Percentiles rank a stretch among this genome's conserved stretches.
Conservation (phyloP, 1,140 invertebrate species). For the Pseudomyrmex sp. region DNA sequence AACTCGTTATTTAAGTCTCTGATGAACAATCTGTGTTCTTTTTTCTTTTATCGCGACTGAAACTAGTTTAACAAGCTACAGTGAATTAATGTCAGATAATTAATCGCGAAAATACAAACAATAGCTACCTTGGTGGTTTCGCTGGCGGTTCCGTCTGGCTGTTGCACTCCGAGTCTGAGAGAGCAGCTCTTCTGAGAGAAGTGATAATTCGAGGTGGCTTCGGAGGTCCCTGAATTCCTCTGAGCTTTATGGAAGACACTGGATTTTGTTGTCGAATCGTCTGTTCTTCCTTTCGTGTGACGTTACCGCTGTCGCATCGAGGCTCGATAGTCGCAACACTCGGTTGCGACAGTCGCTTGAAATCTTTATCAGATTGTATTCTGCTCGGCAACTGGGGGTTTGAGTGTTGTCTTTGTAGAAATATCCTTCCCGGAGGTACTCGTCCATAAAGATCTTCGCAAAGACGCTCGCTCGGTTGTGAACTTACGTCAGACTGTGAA, state of each 20-base stretch:
- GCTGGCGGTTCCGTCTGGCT: slow-evolving; percentile 71
- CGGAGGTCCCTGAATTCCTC: slow-evolving; percentile 76
- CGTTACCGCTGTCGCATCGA: slow-evolving; percentile 14
- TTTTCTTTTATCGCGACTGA: not conserved
- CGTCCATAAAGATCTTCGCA: slow-evolving; percentile 59
- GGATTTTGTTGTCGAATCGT: slow-evolving; percentile 76
- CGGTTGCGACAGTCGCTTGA: slow-evolving; percentile 56
- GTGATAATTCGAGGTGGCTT: slow-evolving; percentile 82
- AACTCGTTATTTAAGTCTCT: slow-evolving; percentile 19
- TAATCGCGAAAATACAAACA: not conserved
- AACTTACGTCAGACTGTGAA: slow-evolving; percentile 64
- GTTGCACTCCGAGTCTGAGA: slow-evolving; percentile 74
- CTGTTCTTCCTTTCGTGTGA: slow-evolving; percentile 59
- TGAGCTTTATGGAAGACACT: slow-evolving; percentile 77
- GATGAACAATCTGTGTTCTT: not conserved
- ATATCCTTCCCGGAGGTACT: slow-evolving; percentile 10
- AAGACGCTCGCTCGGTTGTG: slow-evolving; percentile 44
- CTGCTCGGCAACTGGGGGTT: slow-evolving; percentile 79
- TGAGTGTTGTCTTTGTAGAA: slow-evolving; percentile 79
- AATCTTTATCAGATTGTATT: slow-evolving; percentile 53
- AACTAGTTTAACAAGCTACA: not conserved
- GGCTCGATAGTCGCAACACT: slow-evolving; percentile 28
- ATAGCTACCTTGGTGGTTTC: slow-evolving; percentile 77
- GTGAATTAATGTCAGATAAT: slow-evolving; percentile 7
- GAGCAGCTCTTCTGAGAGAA: slow-evolving; percentile 75